Conservation (phyloP, 2,888 invertebrate species). For the Lasioglossum malachurum region DNA sequence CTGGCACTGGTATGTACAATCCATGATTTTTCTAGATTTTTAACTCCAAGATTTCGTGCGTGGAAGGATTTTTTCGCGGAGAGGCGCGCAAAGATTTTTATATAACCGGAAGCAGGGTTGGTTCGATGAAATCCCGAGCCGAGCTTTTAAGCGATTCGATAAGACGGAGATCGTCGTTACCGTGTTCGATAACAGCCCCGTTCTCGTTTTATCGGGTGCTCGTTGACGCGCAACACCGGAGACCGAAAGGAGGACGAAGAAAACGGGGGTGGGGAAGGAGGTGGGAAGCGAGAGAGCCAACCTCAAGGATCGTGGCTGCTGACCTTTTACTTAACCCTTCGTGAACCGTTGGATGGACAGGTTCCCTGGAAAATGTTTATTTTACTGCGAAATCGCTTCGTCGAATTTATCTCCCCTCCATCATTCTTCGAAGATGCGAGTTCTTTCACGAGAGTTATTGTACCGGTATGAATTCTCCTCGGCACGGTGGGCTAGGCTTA, state of each 20-base stretch:
- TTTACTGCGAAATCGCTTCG: neutral
- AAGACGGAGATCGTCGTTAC: constrained; percentile 57
- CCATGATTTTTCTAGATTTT: neutral
- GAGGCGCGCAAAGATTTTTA: neutral
- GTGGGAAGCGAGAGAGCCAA: constrained; percentile 33
- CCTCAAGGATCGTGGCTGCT: constrained; percentile 3
- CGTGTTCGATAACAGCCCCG: constrained; percentile 52
- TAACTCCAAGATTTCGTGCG: neutral
- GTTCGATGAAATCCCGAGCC: constrained; percentile 59
- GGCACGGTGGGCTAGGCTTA: neutral
- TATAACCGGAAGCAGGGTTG: constrained; percentile 24
- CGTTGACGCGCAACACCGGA: neutral
- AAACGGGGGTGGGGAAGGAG: constrained; percentile 16
- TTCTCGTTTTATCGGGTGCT: constrained; percentile 35
- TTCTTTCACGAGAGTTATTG: neutral
- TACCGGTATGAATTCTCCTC: neutral
- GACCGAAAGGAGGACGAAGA: neutral
- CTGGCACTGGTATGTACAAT: accelerated
- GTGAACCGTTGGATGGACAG: neutral
- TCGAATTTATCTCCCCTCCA: neutral
- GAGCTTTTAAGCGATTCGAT: constrained; percentile 65
- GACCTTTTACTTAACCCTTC: constrained; percentile 1
- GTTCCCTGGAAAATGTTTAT: neutral
- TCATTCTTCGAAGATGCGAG: neutral
- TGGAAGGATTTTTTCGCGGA: neutral